Percentiles rank a stretch among this genome's conserved stretches.
These are phyloP conservation scores for Formica aserva DNA, from an alignment of 2,888 invertebrate genomes.

Conservation along the genomic window DNA sequence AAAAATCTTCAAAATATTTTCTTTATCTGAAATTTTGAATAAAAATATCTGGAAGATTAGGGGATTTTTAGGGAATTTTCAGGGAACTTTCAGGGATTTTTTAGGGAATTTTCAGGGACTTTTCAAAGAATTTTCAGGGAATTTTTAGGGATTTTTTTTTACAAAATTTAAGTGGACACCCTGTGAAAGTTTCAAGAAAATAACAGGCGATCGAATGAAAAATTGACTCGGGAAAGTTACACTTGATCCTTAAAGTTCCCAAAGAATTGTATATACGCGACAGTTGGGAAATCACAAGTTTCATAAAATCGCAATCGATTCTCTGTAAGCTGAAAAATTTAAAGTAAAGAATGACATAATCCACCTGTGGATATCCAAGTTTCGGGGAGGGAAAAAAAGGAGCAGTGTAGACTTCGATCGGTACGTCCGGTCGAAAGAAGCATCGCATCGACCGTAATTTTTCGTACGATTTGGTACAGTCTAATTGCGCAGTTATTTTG, in stretches of 20 bases:
- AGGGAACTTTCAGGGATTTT: no score
- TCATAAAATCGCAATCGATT: not conserved
- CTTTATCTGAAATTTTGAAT: no score
- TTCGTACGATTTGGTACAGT: slow-evolving; percentile 22
- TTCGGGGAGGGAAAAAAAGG: not conserved
- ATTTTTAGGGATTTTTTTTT: no score
- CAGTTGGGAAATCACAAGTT: not conserved
- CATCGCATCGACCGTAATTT: not conserved
- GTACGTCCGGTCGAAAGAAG: no score
- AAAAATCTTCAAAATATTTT: no score
- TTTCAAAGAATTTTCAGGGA: no score
- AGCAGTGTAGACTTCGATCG: not conserved
- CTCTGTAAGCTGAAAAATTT: not conserved
- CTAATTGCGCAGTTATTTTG: slow-evolving; percentile 82
- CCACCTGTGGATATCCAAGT: not conserved
- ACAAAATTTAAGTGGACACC: no score
- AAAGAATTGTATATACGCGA: not conserved
- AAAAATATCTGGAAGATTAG: no score
- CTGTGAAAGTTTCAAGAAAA: not conserved
- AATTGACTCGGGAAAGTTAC: not conserved
- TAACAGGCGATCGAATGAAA: not conserved
- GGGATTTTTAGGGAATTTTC: no score
- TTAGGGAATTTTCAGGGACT: no score
- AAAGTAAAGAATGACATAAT: not conserved
- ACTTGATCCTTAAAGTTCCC: not conserved